Evolutionary conservation across 2,888 invertebrate species (phyloP), one percentile per base, ranked within the genome.

Genomic region (Ophioninae sp.): DNA sequence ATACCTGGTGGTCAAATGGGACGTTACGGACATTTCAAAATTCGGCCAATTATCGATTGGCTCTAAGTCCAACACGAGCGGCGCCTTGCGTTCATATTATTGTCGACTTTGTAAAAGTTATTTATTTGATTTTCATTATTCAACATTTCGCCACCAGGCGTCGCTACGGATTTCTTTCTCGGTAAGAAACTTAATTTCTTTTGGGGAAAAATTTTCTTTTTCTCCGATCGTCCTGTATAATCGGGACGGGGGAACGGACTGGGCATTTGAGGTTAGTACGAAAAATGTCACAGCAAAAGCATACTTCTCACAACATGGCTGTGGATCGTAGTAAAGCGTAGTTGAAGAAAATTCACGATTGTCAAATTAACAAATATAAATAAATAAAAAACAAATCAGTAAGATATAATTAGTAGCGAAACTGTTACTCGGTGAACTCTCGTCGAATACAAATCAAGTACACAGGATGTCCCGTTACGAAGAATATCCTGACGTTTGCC

Each of bases 271-370:
- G 39, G 88, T 90, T 89, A 89, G 88, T 88, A 87, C 68, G 69
- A 85, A 65, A 74, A 81, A 76, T 82, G 86, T 88, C 88, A 91
- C 91, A 91, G 92, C 91, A 89, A 91, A 89, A 92, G 92, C 92
- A 91, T 91, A 91, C 93, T 92, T 93, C 92, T 89, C 92, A 93
- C 91, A 93, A 93, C 92, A 93, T 93, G 93, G 93, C 93, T 93
- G 93, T 92, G 91, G 75, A 79, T 76, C 79, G 81, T 85, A 85
- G 79, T 87, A 81, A 87, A 88, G 86, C 86, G 75, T 84, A 59
- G 75, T 76, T 56, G 78, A 84, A 73, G 70, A 82, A 75, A 67
- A 65, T 70, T 70, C 39, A 81, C 57, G 67, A 39, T 83, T 20
- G 68, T 75, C 61, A 57, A 64, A 59, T 59, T 7, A 23, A 69